Conservation (phyloP, 2,797 vertebrate species). For the Psittacula echo region DNA sequence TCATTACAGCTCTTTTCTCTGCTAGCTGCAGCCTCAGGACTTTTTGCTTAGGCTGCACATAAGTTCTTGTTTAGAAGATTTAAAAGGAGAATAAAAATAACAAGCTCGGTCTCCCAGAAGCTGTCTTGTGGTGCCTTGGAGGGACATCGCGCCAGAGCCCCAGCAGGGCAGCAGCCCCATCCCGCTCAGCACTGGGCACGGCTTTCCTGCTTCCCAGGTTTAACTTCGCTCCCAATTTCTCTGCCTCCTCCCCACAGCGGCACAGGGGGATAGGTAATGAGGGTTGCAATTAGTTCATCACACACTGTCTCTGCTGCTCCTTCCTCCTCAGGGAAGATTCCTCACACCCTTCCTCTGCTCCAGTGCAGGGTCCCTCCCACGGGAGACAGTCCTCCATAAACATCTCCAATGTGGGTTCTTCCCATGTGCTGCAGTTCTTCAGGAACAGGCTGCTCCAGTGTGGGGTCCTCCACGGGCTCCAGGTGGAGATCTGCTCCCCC, state of each 20-base stretch:
- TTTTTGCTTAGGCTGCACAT: slow-evolving; percentile 46
- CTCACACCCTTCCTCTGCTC: background rate
- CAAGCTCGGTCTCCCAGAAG: background rate
- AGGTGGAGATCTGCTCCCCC: background rate
- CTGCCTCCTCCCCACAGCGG: background rate
- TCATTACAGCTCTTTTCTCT: slow-evolving; percentile 20
- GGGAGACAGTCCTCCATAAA: background rate
- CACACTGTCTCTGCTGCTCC: background rate
- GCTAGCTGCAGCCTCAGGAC: slow-evolving; percentile 22
- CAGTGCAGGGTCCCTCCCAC: background rate
- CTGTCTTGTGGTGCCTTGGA: background rate
- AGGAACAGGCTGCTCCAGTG: background rate
- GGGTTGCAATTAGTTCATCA: background rate
- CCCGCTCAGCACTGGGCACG: background rate
- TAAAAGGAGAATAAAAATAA: slow-evolving; percentile 6
- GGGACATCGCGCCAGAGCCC: background rate
- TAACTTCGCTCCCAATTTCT: background rate
- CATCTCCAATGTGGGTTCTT: background rate
- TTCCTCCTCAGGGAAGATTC: background rate
- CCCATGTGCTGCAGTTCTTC: background rate
- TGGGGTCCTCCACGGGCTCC: background rate
- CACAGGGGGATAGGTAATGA: background rate
- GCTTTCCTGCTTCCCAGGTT: background rate
- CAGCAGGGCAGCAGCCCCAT: background rate
- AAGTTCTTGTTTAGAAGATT: slow-evolving; percentile 42